Percentiles rank a stretch among this genome's conserved stretches.
Evolutionary conservation across 1,140 invertebrate species (phyloP).

Genomic region (Bombus superbus): DNA sequence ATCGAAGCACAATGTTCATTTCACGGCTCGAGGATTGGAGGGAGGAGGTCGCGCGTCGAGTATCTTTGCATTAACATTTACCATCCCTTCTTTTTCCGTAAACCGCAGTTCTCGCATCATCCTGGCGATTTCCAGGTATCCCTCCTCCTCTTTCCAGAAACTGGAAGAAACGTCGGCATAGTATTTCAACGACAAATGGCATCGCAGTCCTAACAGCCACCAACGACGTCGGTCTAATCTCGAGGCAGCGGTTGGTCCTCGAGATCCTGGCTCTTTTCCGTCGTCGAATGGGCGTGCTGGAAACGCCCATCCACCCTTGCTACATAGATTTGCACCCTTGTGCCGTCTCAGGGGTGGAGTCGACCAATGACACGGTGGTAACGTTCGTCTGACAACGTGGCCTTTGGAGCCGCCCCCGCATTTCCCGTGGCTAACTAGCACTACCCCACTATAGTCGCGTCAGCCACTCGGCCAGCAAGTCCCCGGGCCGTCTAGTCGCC

Average conservation of each 20-base stretch:
- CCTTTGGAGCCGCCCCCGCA: constrained; percentile 74
- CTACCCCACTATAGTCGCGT: constrained; percentile 69
- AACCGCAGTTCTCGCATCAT: constrained; percentile 28
- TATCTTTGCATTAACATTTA: constrained; percentile 46
- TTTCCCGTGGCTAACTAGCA: constrained; percentile 77
- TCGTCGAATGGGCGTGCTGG: constrained; percentile 56
- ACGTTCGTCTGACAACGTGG: constrained; percentile 77
- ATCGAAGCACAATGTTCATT: constrained; percentile 21
- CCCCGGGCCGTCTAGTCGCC: constrained; percentile 67
- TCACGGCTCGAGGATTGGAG: neutral
- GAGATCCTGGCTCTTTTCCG: constrained; percentile 14
- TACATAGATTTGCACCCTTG: constrained; percentile 46
- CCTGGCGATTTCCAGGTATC: constrained; percentile 7
- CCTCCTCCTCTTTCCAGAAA: neutral
- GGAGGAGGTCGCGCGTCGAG: neutral
- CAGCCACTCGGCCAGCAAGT: constrained; percentile 82
- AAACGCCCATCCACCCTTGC: constrained; percentile 65
- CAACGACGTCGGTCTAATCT: constrained; percentile 51
- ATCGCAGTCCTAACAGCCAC: constrained; percentile 19
- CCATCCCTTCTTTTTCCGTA: constrained; percentile 42
- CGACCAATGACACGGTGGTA: constrained; percentile 78
- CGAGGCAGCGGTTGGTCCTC: constrained; percentile 55
- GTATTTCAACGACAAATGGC: constrained; percentile 31
- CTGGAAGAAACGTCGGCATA: constrained; percentile 24
- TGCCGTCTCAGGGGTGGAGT: constrained; percentile 72